Evolutionary conservation across 2,888 invertebrate species (phyloP).

Genomic region (Agriopis marginaria): DNA sequence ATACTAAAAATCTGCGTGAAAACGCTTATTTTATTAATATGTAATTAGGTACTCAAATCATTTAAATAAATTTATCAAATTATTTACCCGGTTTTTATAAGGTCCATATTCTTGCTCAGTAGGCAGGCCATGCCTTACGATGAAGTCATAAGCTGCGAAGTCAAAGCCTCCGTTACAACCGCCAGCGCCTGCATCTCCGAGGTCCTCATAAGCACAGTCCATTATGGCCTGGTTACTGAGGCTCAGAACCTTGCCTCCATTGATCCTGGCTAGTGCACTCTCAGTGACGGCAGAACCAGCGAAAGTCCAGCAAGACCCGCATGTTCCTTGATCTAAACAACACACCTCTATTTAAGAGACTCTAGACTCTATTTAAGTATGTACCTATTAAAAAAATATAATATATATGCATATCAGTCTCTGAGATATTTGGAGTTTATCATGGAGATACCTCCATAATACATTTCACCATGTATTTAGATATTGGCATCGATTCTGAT

Average conservation of each 20-base stretch:
- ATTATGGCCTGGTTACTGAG: conserved; percentile 71
- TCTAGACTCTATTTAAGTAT: too few relatives aligned
- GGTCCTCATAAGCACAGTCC: conserved; percentile 80
- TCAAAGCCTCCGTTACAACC: conserved; percentile 97
- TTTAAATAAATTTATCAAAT: too few relatives aligned
- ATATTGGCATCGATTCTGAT: too few relatives aligned
- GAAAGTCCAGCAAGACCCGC: conserved; percentile 71
- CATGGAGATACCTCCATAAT: too few relatives aligned
- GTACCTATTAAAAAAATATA: too few relatives aligned
- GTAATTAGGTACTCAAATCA: too few relatives aligned
- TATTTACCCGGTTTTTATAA: conserved; percentile 90
- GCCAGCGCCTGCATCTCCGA: conserved; percentile 86
- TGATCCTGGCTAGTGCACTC: conserved; percentile 66
- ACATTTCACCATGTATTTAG: too few relatives aligned
- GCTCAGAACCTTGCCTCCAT: conserved; percentile 64
- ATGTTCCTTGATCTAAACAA: conserved; percentile 64
- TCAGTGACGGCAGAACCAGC: conserved; percentile 66
- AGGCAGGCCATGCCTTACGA: conserved; percentile 92
- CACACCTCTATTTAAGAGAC: too few relatives aligned
- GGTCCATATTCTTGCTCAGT: conserved; percentile 96
- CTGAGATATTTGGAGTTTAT: too few relatives aligned
- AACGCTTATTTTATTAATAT: too few relatives aligned
- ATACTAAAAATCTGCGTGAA: too few relatives aligned
- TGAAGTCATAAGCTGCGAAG: conserved; percentile 94
- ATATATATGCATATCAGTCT: too few relatives aligned